phyloP scores from a whole-genome alignment of 2,113 vertebrate species.

The Hippocampus mohnikei region DNA sequence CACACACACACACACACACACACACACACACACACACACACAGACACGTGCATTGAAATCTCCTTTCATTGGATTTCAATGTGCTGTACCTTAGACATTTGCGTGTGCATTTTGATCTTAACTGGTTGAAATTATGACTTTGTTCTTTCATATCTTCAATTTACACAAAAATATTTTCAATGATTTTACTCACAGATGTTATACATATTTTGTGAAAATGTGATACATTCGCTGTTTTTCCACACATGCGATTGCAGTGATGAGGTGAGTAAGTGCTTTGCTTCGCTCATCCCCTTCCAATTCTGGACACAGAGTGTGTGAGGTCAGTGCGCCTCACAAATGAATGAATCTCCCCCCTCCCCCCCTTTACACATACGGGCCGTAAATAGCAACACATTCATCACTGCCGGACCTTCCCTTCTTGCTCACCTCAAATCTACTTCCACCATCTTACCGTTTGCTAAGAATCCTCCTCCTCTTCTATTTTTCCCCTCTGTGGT shows the following conservation, averaged over 20 bases:
- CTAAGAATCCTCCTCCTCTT: conserved; percentile 21
- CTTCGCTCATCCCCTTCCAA: conserved; percentile 21
- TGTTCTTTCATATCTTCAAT: no score
- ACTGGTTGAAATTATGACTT: no score
- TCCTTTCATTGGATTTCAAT: no score
- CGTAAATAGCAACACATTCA: conserved; percentile 65
- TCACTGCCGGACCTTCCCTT: conserved; percentile 48
- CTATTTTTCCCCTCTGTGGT: conserved; percentile 15
- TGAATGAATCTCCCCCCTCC: conserved; percentile 24
- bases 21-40: no score
- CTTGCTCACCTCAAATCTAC: conserved; percentile 32
- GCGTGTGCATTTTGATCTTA: no score
- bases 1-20: no score
- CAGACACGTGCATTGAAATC: no score
- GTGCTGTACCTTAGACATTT: no score
- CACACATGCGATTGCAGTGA: background rate
- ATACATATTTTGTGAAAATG: background rate
- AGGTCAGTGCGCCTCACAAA: conserved; percentile 55
- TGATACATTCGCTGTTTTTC: background rate
- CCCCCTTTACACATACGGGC: conserved; percentile 18
- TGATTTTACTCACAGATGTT: background rate
- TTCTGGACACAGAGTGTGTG: conserved; percentile 25
- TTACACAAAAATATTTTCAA: background rate
- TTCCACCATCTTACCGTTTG: conserved; percentile 21
- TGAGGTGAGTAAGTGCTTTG: conserved; percentile 27